A percentile compares a stretch with the other conserved stretches of the same genome.
Evolutionary conservation across 2,797 vertebrate species (phyloP).

Genomic region (Acanthis flammea): DNA sequence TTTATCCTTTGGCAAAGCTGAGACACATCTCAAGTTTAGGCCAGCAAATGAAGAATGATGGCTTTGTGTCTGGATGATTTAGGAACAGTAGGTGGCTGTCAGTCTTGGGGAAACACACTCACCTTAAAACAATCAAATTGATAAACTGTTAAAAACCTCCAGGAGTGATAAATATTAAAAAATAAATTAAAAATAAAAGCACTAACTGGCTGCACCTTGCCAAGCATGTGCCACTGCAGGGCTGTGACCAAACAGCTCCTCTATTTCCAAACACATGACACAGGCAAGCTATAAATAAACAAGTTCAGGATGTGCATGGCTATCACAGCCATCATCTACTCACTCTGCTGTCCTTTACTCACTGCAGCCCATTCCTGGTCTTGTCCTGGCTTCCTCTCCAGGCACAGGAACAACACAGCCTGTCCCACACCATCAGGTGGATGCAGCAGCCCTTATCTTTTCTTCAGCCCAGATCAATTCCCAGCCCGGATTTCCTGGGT

Average conservation of each 20-base stretch:
- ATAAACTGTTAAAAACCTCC: background rate
- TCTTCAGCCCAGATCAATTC: background rate
- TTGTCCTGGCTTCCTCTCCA: background rate
- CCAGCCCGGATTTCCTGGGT: background rate
- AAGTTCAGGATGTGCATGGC: background rate
- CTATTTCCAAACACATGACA: background rate
- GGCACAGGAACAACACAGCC: background rate
- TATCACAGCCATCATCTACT: background rate
- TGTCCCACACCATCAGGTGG: background rate
- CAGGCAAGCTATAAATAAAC: conserved; percentile 2
- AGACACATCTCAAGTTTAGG: background rate
- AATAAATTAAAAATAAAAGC: background rate
- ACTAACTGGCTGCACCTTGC: background rate
- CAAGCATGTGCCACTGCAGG: background rate
- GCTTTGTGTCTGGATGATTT: background rate
- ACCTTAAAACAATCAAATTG: background rate
- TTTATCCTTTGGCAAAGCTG: background rate
- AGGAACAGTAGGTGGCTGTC: background rate
- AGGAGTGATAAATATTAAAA: background rate
- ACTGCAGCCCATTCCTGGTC: background rate
- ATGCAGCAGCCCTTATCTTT: background rate
- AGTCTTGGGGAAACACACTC: background rate
- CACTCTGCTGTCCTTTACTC: background rate
- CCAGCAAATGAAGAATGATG: background rate
- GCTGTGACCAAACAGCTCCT: background rate